Evolutionary conservation across 2,797 vertebrate genomes (phyloP).

Genomic region (Anabacerthia variegaticeps): DNA sequence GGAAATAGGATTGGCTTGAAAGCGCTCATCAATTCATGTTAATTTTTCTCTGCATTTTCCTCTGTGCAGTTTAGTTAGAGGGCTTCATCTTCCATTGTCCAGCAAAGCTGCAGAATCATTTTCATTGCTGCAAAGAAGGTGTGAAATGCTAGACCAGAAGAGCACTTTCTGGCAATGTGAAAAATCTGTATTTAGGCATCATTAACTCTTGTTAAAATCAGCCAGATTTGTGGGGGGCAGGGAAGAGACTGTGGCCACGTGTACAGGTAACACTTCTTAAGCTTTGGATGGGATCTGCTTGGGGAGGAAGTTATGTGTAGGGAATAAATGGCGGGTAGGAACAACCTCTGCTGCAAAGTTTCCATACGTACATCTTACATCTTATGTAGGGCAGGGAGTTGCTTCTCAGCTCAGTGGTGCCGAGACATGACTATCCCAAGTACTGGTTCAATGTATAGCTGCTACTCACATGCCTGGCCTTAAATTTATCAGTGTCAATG

Average conservation of each 20-base stretch:
- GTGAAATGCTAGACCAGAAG: background rate
- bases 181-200: background rate
- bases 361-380: accelerated
- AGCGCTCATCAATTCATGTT: too few species aligned
- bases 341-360: background rate
- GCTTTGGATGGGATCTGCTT: background rate
- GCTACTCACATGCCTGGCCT: background rate
- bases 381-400: background rate
- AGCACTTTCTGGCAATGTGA: background rate
- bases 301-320: background rate
- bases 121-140: background rate
- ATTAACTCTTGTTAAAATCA: background rate
- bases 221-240: background rate
- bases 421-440: background rate
- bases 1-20: too few species aligned
- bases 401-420: background rate
- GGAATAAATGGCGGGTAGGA: background rate
- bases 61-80: too few species aligned
- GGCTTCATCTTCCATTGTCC: background rate
- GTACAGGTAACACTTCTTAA: background rate
- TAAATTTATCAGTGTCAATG: background rate
- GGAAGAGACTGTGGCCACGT: background rate
- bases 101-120: background rate
- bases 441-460: background rate
- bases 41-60: too few species aligned